Conservation (phyloP, 2,113 vertebrate genomes). For the Melospiza georgiana region DNA sequence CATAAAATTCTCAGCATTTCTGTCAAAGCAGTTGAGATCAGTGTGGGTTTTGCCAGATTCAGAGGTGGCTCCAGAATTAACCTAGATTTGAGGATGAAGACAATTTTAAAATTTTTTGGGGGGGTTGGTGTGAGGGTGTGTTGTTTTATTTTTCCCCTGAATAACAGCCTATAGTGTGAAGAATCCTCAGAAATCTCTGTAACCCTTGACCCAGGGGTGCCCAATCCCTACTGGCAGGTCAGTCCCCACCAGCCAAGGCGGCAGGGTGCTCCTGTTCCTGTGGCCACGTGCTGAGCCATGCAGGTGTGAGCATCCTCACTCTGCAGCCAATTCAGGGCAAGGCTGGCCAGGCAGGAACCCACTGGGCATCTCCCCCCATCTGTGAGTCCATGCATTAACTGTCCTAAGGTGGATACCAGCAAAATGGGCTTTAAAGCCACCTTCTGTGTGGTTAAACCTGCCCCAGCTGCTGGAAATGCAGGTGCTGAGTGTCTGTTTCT, state of each 20-base stretch:
- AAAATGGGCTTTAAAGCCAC: not conserved
- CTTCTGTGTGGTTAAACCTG: not conserved
- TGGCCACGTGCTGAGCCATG: accelerated
- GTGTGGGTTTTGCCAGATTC: not conserved
- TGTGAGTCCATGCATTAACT: not conserved
- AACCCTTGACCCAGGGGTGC: not conserved
- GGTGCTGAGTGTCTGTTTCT: not conserved
- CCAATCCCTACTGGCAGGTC: not conserved
- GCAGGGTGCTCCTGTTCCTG: accelerated
- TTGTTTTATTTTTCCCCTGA: not conserved
- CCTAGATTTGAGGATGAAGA: not conserved
- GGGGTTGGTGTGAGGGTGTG: no score
- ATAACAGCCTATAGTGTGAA: not conserved
- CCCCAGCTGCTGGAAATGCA: not conserved
- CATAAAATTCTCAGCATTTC: conserved; percentile 19
- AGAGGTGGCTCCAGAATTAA: not conserved
- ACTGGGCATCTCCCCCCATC: not conserved
- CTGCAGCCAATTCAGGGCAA: not conserved
- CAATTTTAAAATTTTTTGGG: not conserved
- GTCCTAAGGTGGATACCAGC: accelerated
- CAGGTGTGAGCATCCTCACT: not conserved
- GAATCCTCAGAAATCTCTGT: not conserved
- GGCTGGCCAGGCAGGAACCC: not conserved
- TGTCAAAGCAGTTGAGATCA: conserved; percentile 32
- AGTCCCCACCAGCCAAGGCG: not conserved